Evolutionary conservation across 2,113 vertebrate genomes (phyloP).

Genomic region (Felis chaus): DNA sequence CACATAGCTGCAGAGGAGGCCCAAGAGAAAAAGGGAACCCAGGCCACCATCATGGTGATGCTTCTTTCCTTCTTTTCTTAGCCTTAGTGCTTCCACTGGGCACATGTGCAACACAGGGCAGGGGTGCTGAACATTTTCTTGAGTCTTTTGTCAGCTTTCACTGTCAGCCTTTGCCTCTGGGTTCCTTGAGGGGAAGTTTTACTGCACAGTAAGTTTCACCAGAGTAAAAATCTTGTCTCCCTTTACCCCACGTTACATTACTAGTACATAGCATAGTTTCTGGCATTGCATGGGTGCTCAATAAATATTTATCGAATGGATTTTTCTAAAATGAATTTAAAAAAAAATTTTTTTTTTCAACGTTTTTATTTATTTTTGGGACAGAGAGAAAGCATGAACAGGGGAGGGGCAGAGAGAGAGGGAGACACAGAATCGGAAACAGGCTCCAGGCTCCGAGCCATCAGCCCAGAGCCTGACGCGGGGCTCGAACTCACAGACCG

Average conservation of each 20-base stretch:
- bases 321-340: conserved; percentile 16
- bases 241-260: not conserved
- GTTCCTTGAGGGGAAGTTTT: not conserved
- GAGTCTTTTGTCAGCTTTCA: not conserved
- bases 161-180: not conserved
- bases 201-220: not conserved
- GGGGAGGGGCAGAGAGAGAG: too few relatives aligned
- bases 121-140: not conserved
- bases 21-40: not conserved
- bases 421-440: too few relatives aligned
- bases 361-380: too few relatives aligned
- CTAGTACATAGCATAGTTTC: not conserved
- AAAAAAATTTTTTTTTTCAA: too few relatives aligned
- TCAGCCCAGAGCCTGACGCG: too few relatives aligned
- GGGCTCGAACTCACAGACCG: too few relatives aligned
- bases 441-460: too few relatives aligned
- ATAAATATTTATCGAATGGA: not conserved
- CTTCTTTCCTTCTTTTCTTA: not conserved
- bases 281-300: conserved; percentile 17
- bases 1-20: not conserved
- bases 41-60: too few relatives aligned
- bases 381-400: too few relatives aligned
- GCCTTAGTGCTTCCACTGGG: not conserved
- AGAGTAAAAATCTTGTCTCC: not conserved
- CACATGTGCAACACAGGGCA: not conserved